Percentiles rank a stretch among this genome's conserved stretches.
These are phyloP conservation scores for Cercopithecus mona DNA, from an alignment of 2,113 vertebrate genomes.

Conservation along the genomic window DNA sequence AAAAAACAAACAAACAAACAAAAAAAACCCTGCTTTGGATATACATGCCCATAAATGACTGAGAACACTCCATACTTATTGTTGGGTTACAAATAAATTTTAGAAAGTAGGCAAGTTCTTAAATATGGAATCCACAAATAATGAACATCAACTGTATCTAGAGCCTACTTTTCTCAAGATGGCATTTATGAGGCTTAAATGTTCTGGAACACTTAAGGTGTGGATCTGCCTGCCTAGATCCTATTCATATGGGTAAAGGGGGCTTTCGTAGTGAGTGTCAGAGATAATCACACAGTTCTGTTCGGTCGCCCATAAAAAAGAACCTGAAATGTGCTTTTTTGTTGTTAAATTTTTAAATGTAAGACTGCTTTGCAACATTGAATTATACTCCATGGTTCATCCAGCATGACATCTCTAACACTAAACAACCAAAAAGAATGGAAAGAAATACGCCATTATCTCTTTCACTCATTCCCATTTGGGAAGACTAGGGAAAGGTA, in stretches of 20 bases:
- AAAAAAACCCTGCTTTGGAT: background rate
- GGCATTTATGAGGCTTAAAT: background rate
- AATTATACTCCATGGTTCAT: background rate
- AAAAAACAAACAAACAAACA: no score
- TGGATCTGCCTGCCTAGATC: background rate
- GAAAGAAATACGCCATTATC: background rate
- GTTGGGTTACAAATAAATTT: background rate
- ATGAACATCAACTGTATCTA: background rate
- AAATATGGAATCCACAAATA: background rate
- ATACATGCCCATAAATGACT: background rate
- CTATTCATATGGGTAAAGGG: background rate
- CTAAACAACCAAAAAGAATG: background rate
- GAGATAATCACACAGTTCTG: background rate
- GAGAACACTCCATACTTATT: background rate
- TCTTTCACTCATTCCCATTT: background rate
- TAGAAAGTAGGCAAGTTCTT: background rate
- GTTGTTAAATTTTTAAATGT: background rate
- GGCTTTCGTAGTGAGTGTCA: background rate
- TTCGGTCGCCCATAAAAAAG: background rate
- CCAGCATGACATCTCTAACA: background rate
- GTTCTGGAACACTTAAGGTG: background rate
- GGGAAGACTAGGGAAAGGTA: background rate
- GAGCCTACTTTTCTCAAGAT: background rate
- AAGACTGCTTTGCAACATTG: background rate
- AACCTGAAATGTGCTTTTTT: background rate